Evolutionary conservation across 2,113 vertebrate genomes (phyloP).

Genomic region (Melanerpes formicivorus): DNA sequence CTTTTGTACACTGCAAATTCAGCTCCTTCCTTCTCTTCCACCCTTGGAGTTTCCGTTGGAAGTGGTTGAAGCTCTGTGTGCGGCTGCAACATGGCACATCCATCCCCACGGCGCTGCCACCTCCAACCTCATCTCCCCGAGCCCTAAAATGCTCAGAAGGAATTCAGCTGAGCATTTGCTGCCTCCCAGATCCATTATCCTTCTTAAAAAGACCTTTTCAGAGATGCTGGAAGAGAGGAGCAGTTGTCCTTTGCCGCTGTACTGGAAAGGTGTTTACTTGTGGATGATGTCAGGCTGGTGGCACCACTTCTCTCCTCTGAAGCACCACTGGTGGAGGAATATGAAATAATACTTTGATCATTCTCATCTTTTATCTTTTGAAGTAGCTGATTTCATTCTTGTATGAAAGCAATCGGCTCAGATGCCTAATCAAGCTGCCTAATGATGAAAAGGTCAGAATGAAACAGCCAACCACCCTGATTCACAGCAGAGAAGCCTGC

Average conservation of each 20-base stretch:
- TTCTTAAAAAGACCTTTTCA: neutral
- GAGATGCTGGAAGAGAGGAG: neutral
- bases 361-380: constrained; percentile 5
- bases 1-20: neutral
- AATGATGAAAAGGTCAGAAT: neutral
- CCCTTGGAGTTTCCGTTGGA: neutral
- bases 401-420: neutral
- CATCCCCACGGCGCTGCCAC: neutral
- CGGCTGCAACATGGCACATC: neutral
- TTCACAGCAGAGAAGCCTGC: neutral
- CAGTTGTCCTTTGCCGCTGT: neutral
- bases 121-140: neutral
- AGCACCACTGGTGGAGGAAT: rapidly evolving
- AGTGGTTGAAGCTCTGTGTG: rapidly evolving
- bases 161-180: neutral
- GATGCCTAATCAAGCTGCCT: constrained; percentile 15
- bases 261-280: neutral
- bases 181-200: neutral
- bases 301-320: neutral
- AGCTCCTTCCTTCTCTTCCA: neutral
- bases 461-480: neutral
- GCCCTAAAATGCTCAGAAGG: neutral
- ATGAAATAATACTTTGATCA: neutral
- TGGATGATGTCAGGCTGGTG: neutral
- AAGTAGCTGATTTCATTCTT: neutral